Base-by-base conservation (phyloP, 1,140 invertebrate species). In the Leucophenga varia region DNA sequence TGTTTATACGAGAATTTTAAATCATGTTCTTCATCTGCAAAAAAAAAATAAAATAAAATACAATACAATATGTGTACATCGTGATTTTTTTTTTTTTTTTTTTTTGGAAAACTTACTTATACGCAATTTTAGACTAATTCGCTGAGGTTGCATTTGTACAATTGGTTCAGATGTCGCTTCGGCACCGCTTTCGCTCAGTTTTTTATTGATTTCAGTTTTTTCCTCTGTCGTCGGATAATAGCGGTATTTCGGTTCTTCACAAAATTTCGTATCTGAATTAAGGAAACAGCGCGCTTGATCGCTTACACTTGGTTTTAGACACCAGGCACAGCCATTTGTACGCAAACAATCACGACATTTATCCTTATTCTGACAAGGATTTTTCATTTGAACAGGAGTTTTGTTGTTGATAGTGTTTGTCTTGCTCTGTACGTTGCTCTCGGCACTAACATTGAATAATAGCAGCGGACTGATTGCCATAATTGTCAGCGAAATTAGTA, bases 321-420 rank as follows among this genome's bases (percentile, higher is more conserved):
- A 97, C 93, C 93, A 98, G 12, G 89, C 91, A 77, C 94, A 97
- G 46, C 86, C 84, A 3, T 87, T 85, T 22, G 91, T 94, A 59
- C 91, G 87, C 57, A 97, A 91, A 77, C 95, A 98, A 41, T 91
- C 87, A 49, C 88, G 87, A 76, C 95, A 98, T 0, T 84, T 92
- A 55, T 84, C 81, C 76, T 93, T 93, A 49, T 85, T 84, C 14
- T 84, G 83, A 77, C 92, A 95, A 9, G 87, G 86, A 78, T 93
- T 91, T 77, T 87, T n/a, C n/a, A n/a, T n/a, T n/a, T n/a, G n/a
- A n/a, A n/a, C n/a, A n/a, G n/a, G n/a, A n/a, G n/a, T n/a, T n/a
- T n/a, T n/a, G n/a, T n/a, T n/a, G n/a, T n/a, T n/a, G n/a, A n/a
- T n/a, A n/a, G n/a, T n/a, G n/a, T n/a, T n/a, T n/a, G n/a, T n/a